Conservation (phyloP, 1,140 invertebrate species). For the Proctacanthus coquilletti region DNA sequence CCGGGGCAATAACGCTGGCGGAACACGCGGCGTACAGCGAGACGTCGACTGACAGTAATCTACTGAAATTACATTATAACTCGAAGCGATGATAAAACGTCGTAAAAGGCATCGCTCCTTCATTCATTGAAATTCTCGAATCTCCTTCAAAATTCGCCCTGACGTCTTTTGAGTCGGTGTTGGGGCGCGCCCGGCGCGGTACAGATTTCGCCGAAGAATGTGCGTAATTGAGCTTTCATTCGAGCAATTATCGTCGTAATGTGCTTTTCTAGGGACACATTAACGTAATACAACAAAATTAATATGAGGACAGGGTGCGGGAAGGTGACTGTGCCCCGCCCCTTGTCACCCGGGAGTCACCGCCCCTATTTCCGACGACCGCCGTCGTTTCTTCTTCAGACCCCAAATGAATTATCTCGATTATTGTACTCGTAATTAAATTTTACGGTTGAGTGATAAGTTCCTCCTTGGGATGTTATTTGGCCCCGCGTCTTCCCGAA, state of each 20-base stretch:
- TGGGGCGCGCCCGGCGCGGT: too few species aligned
- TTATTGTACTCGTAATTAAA: not conserved
- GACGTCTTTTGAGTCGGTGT: too few species aligned
- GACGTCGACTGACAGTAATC: too few species aligned
- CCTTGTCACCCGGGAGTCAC: not conserved
- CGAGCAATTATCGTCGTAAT: conserved; percentile 1
- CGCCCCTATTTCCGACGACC: not conserved
- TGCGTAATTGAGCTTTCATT: conserved; percentile 1
- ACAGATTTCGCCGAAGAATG: too few species aligned
- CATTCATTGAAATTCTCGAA: too few species aligned
- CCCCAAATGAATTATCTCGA: not conserved
- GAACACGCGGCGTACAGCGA: too few species aligned
- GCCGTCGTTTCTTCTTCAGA: not conserved
- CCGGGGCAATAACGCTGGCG: too few species aligned
- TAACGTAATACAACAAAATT: not conserved
- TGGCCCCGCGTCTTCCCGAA: not conserved
- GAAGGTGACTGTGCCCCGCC: not conserved
- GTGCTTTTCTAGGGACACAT: not conserved
- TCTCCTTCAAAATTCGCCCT: too few species aligned
- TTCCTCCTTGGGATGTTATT: not conserved
- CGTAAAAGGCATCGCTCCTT: too few species aligned
- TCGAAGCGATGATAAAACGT: too few species aligned
- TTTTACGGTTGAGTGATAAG: not conserved
- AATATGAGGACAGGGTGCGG: not conserved
- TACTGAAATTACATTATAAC: too few species aligned